Conservation (phyloP, 2,797 vertebrate species). For the Crax fasciolata region DNA sequence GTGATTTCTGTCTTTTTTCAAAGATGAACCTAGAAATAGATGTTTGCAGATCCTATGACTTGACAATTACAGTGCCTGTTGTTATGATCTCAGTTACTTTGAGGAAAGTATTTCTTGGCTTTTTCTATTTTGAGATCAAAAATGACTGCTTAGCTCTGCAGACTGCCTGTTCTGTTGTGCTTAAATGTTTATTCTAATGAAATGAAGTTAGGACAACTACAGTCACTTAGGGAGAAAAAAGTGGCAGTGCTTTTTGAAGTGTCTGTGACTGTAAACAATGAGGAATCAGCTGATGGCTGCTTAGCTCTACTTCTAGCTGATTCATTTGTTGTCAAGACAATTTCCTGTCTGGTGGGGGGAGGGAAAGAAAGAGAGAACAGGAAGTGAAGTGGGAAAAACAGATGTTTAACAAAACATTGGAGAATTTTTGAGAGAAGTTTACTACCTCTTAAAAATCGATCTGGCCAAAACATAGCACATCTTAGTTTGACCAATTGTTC, state of each 20-base stretch:
- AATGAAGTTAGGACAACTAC: not conserved
- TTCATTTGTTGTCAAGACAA: slow-evolving; percentile 84
- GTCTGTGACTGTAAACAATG: slow-evolving; percentile 73
- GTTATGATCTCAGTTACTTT: slow-evolving; percentile 6
- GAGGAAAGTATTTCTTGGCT: slow-evolving; percentile 1
- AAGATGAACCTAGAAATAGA: slow-evolving; percentile 48
- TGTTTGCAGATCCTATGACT: slow-evolving; percentile 49
- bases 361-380: slow-evolving; percentile 77
- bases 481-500: slow-evolving; percentile 9
- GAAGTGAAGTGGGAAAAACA: slow-evolving; percentile 83
- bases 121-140: slow-evolving; percentile 1
- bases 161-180: not conserved
- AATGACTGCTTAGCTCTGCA: not conserved
- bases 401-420: slow-evolving; percentile 80
- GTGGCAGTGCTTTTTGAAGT: slow-evolving; percentile 61
- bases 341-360: slow-evolving; percentile 83
- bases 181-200: not conserved
- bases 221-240: slow-evolving; percentile 38
- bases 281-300: slow-evolving; percentile 80
- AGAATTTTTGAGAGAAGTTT: slow-evolving; percentile 31
- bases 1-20: slow-evolving; percentile 20
- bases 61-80: slow-evolving; percentile 25
- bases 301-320: slow-evolving; percentile 82
- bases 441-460: not conserved
- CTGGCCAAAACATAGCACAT: slow-evolving; percentile 49